Base-by-base conservation (phyloP, 2,888 invertebrate genomes). In the Epicampocera succincta region DNA sequence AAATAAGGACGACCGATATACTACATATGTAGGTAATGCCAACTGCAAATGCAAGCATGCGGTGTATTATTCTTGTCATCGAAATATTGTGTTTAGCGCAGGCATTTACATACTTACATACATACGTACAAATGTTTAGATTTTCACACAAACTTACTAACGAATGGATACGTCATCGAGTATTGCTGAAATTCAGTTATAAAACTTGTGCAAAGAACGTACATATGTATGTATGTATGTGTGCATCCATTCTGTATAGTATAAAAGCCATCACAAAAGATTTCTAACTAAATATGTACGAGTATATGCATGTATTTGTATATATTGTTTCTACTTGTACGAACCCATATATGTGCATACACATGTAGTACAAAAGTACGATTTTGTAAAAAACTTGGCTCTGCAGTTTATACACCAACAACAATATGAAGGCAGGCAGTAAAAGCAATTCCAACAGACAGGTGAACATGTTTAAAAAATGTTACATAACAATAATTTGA, bases 361-460 rank as follows among this genome's bases (percentile, higher is more conserved):
- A 5, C 15, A 5, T 25, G 25, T 65, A 29, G 17, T 56, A 48
- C 46, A 33, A 29, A 44, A 60, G 54, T 6, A n/a, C 33, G 33
- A 79, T 54, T 65, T 54, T 50, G 8, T 40, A 72, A 72, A 71
- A 81, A 76, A 76, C 77, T 81, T 81, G 81, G 81, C 81, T 77
- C 2, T 25, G 25, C 77, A n/a, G n/a, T n/a, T n/a, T 69, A 69
- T 69, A 77, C 63, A 8, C 69, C 69, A 74, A 46, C 69, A 74
- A 46, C 50, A 52, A 54, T 68, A 5, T 2, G 29, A 52, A 68
- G 19, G 21, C n/a, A 44, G 2, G 25, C 19, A 17, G 0, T 13
- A 21, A 29, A 52, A 54, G 25, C 0, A 56, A 66, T 66, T 66
- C 42, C 46, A 66, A 52, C 50, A 60, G 66, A 52, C 52, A 60